Percentiles rank a stretch among this genome's conserved stretches.
These are phyloP conservation scores for Tethea ocularis DNA, from an alignment of 2,888 invertebrate genomes.

Conservation along the genomic window DNA sequence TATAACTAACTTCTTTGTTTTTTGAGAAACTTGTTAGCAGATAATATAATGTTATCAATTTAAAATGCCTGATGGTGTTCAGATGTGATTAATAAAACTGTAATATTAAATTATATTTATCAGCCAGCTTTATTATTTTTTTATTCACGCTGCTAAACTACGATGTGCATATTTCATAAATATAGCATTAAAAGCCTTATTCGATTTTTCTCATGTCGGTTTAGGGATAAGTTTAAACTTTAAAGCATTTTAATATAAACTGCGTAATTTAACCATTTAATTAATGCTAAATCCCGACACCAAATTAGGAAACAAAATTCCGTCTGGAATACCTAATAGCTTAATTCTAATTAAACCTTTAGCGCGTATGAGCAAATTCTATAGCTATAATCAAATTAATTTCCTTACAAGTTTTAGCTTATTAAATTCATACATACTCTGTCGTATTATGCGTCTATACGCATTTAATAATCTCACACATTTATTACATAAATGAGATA, in stretches of 20 bases:
- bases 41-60: too few species aligned
- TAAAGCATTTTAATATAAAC: background rate
- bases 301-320: conserved; percentile 2
- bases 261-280: background rate
- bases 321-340: background rate
- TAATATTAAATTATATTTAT: too few species aligned
- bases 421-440: background rate
- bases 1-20: too few species aligned
- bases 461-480: background rate
- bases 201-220: too few species aligned
- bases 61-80: too few species aligned
- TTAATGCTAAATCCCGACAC: background rate
- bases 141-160: too few species aligned
- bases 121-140: too few species aligned
- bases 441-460: background rate
- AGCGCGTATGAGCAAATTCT: background rate
- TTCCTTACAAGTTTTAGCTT: background rate
- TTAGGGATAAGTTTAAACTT: background rate
- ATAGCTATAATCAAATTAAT: conserved; percentile 5
- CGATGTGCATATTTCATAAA: too few species aligned
- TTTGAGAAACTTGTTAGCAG: too few species aligned
- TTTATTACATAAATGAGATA: too few species aligned
- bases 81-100: too few species aligned
- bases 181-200: too few species aligned
- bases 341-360: conserved; percentile 5